Conservation (phyloP, 2,888 invertebrate genomes). For the Thysanoteuthis rhombus region DNA sequence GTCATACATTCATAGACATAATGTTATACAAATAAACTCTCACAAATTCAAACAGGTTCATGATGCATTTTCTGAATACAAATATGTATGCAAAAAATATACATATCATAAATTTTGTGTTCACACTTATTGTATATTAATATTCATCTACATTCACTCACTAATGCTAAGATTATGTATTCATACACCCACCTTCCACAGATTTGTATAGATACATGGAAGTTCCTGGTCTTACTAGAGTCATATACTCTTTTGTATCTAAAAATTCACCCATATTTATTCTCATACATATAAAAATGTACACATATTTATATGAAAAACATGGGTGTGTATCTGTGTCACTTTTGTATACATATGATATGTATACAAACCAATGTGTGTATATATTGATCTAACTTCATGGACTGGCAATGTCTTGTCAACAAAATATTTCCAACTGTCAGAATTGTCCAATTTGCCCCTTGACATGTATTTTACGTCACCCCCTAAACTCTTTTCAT, state of each 20-base stretch:
- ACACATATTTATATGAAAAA: neutral
- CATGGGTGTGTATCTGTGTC: neutral
- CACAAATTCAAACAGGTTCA: neutral
- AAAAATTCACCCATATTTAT: neutral
- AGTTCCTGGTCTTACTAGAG: neutral
- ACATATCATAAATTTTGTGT: neutral
- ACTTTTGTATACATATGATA: neutral
- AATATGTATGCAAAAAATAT: too few relatives aligned
- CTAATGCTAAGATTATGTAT: neutral
- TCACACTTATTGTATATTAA: neutral
- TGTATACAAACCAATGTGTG: neutral
- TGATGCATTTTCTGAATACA: neutral
- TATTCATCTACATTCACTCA: neutral
- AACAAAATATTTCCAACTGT: neutral
- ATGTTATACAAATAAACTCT: neutral
- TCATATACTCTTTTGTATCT: neutral
- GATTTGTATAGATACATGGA: neutral
- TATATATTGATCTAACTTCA: neutral
- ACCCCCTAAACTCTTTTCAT: neutral
- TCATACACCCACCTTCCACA: neutral
- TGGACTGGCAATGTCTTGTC: neutral
- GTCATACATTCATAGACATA: neutral
- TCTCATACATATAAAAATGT: neutral
- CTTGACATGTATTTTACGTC: neutral
- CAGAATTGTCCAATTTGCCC: neutral